Evolutionary conservation across 2,888 invertebrate species (phyloP).

Genomic region (Leistus spinibarbis): DNA sequence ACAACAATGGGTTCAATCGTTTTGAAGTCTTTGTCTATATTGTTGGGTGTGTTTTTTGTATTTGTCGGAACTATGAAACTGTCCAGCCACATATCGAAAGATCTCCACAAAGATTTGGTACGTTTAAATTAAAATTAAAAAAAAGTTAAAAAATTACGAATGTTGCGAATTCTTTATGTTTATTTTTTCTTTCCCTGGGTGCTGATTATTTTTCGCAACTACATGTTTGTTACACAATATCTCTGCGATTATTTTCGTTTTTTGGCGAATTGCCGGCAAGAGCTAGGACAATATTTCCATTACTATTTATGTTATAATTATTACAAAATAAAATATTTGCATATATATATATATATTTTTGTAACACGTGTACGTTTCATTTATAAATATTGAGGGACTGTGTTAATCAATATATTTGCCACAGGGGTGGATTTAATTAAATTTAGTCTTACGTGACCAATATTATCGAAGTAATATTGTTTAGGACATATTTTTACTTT

Average conservation of each 20-base stretch:
- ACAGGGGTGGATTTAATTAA: not conserved
- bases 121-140: slow-evolving; percentile 55
- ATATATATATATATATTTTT: slow-evolving; percentile 15
- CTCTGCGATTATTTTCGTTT: slow-evolving; percentile 47
- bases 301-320: slow-evolving; percentile 7
- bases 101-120: slow-evolving; percentile 95
- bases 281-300: slow-evolving; percentile 33
- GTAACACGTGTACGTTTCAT: slow-evolving; percentile 9
- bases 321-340: not conserved
- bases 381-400: slow-evolving; percentile 13
- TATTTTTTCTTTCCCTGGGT: not conserved
- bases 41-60: slow-evolving; percentile 92
- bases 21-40: slow-evolving; percentile 86
- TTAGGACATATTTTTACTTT: too few species aligned
- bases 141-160: too few species aligned
- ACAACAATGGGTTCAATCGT: slow-evolving; percentile 73
- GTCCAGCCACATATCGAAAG: slow-evolving; percentile 89
- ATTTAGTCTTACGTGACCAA: not conserved
- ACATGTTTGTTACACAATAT: slow-evolving; percentile 33
- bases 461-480: too few species aligned
- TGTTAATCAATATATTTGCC: slow-evolving; percentile 20
- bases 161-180: not conserved
- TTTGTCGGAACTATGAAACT: slow-evolving; percentile 94
- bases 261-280: slow-evolving; percentile 53
- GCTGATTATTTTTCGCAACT: not conserved